Conservation (phyloP, 1,140 invertebrate genomes). For the Pristionchus pacificus region DNA sequence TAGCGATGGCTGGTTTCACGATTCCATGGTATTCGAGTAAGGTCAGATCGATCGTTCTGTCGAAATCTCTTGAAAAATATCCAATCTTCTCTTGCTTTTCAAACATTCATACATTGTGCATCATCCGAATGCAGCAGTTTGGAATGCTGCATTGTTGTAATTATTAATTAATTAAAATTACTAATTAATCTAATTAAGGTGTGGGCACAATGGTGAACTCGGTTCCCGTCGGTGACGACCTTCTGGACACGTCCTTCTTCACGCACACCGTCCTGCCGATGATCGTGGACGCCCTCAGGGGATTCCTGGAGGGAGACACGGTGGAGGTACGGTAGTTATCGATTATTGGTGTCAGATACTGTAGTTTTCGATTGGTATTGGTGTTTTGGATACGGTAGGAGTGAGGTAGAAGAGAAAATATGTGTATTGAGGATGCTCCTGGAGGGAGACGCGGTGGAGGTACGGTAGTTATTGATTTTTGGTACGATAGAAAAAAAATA, state of each 20-base stretch:
- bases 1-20: no score
- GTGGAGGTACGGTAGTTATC: slow-evolving; percentile 41
- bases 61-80: no score
- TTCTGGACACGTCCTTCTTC: slow-evolving; percentile 66
- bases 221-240: slow-evolving; percentile 39
- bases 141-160: no score
- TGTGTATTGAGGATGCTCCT: slow-evolving; percentile 60
- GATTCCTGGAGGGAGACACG: slow-evolving; percentile 58
- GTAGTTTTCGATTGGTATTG: slow-evolving; percentile 11
- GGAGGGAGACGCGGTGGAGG: slow-evolving; percentile 50
- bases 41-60: no score
- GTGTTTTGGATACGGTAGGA: background rate
- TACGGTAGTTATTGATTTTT: slow-evolving; percentile 25
- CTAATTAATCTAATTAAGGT: no score
- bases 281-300: slow-evolving; percentile 61
- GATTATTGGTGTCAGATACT: no score
- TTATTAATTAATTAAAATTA: no score
- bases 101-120: no score
- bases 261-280: slow-evolving; percentile 70
- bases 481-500: no score
- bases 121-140: no score
- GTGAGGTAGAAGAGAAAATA: slow-evolving; percentile 11
- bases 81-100: no score
- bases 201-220: background rate
- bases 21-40: no score